Percentiles rank a stretch among this genome's conserved stretches.
These are phyloP conservation scores for Portevinia maculata DNA, from an alignment of 2,888 invertebrate genomes.

Conservation along the genomic window DNA sequence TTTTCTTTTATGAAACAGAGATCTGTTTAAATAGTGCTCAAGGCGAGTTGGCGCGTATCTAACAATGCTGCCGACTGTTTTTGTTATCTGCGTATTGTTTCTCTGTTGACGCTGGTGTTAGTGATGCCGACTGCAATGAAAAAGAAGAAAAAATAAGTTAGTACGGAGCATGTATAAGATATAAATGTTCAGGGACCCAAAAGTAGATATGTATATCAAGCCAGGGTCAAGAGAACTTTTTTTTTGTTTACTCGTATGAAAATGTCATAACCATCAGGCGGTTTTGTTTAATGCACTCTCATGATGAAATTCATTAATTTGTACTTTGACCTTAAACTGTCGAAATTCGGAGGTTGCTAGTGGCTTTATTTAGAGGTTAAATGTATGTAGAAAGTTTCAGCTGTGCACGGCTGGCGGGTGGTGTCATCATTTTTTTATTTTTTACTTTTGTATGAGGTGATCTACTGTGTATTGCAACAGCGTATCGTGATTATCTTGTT, in stretches of 20 bases:
- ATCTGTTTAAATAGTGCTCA: conserved; percentile 66
- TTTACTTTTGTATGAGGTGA: conserved; percentile 40
- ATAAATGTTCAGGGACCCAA: conserved; percentile 18
- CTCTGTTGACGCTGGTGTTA: conserved; percentile 69
- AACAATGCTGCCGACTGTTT: conserved; percentile 71
- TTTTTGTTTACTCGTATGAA: conserved; percentile 37
- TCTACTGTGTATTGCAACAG: conserved; percentile 11
- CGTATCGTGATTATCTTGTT: conserved; percentile 35
- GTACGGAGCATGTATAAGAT: conserved; percentile 21
- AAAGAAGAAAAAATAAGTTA: conserved; percentile 37
- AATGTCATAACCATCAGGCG: conserved; percentile 66
- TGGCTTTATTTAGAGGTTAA: conserved; percentile 42
- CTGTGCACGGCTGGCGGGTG: conserved; percentile 42
- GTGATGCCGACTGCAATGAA: conserved; percentile 63
- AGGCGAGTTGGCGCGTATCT: conserved; percentile 28
- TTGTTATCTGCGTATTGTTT: conserved; percentile 71
- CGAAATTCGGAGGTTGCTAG: conserved; percentile 34
- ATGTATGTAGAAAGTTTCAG: conserved; percentile 30
- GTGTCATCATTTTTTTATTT: conserved; percentile 57
- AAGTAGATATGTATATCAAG: neutral
- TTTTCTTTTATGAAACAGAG: conserved; percentile 67
- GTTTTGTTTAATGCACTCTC: conserved; percentile 3
- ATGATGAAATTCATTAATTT: neutral
- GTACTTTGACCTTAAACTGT: conserved; percentile 65
- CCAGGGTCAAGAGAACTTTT: conserved; percentile 66